Percentiles rank a stretch among this genome's conserved stretches.
Evolutionary conservation across 2,888 invertebrate species (phyloP).

Genomic region (Idaea aversata): DNA sequence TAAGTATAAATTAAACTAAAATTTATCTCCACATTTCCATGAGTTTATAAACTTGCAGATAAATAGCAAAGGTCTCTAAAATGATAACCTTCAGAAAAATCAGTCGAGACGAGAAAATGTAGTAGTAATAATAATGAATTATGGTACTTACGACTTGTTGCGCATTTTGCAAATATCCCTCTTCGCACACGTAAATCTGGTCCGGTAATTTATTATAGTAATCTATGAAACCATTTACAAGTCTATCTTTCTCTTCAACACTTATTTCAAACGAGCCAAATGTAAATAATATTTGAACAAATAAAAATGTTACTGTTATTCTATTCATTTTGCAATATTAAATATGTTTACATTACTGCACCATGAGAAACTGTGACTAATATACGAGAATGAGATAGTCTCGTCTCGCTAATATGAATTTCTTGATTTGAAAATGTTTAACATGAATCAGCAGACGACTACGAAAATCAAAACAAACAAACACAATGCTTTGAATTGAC

Average conservation of each 20-base stretch:
- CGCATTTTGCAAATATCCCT: constrained; percentile 63
- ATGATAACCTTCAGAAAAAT: constrained; percentile 33
- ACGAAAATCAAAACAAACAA: not conserved
- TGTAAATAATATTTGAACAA: constrained; percentile 40
- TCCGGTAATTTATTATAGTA: constrained; percentile 72
- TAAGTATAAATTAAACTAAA: not conserved
- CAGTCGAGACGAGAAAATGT: not conserved
- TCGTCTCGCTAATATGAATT: not conserved
- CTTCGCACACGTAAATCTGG: constrained; percentile 66
- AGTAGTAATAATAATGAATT: not conserved
- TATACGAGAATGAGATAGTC: constrained; percentile 20
- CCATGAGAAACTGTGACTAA: constrained; percentile 27
- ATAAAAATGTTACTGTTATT: constrained; percentile 35
- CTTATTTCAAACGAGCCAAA: constrained; percentile 50
- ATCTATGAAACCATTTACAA: constrained; percentile 62
- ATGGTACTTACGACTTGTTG: constrained; percentile 67
- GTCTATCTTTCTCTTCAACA: constrained; percentile 45
- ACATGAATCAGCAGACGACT: constrained; percentile 12
- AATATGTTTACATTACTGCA: constrained; percentile 46
- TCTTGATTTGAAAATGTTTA: not conserved
- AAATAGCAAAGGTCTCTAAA: constrained; percentile 17
- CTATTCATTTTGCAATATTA: constrained; percentile 48
- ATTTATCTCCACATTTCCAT: not conserved
- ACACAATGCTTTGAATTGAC: not conserved
- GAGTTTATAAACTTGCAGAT: constrained; percentile 10